Evolutionary conservation across 2,888 invertebrate genomes (phyloP).

Genomic region (Orthosia gracilis): DNA sequence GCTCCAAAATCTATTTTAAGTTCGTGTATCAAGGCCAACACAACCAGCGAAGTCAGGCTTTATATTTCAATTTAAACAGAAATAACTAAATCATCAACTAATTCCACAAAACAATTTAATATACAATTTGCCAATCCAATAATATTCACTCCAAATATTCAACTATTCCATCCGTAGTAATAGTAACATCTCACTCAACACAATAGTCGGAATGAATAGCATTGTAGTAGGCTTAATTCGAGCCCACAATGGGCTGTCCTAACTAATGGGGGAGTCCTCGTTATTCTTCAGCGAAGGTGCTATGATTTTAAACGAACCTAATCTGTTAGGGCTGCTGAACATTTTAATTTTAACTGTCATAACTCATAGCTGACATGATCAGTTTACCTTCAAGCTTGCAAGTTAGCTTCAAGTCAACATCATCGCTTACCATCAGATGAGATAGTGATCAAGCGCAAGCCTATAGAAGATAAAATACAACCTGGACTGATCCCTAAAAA

Average conservation of each 20-base stretch:
- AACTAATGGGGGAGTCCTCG: conserved; percentile 68
- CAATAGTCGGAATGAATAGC: conserved; percentile 66
- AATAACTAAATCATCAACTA: neutral
- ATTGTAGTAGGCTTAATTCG: conserved; percentile 74
- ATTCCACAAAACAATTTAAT: neutral
- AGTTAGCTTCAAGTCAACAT: too few species aligned
- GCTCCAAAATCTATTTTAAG: conserved; percentile 10
- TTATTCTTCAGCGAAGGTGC: conserved; percentile 62
- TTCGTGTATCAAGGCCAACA: neutral
- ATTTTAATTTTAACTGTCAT: neutral
- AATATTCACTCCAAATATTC: conserved; percentile 22
- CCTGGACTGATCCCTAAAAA: too few species aligned
- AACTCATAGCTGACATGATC: neutral
- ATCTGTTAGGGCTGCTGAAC: conserved; percentile 12
- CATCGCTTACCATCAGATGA: too few species aligned
- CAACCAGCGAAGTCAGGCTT: neutral
- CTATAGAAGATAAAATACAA: too few species aligned
- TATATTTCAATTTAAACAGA: neutral
- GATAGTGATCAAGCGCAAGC: too few species aligned
- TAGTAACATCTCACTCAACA: conserved; percentile 36
- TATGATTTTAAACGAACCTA: conserved; percentile 55
- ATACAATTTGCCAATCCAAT: neutral
- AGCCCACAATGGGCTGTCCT: conserved; percentile 62
- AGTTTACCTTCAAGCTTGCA: neutral
- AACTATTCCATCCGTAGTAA: conserved; percentile 38